Evolutionary conservation across 2,113 vertebrate genomes (phyloP).

Genomic region (Tyrannus savana): DNA sequence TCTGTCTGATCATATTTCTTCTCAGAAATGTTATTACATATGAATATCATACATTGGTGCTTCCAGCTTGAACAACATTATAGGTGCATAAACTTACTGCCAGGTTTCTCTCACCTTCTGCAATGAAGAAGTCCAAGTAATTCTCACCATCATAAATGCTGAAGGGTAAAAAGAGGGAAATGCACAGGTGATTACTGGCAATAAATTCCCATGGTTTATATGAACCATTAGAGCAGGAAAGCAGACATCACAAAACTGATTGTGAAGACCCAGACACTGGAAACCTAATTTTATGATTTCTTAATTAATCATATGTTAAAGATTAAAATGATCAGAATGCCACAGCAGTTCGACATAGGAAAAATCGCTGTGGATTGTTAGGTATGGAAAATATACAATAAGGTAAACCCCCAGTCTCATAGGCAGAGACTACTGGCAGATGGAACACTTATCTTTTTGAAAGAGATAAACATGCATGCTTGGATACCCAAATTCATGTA

Average conservation of each 20-base stretch:
- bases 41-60: neutral
- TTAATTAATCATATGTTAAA: constrained; percentile 53
- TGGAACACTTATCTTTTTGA: constrained; percentile 58
- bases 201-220: constrained; percentile 70
- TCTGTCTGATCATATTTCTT: constrained; percentile 58
- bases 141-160: neutral
- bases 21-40: constrained; percentile 30
- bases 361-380: neutral
- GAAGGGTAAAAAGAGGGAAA: neutral
- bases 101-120: neutral
- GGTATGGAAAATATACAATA: constrained; percentile 7
- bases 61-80: neutral
- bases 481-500: constrained; percentile 42
- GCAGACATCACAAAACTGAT: constrained; percentile 45
- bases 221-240: constrained; percentile 54
- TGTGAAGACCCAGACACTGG: neutral
- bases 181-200: constrained; percentile 48
- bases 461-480: constrained; percentile 56
- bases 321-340: neutral
- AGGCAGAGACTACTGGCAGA: constrained; percentile 36
- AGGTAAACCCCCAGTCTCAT: neutral
- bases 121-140: constrained; percentile 25
- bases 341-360: constrained; percentile 48
- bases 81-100: neutral
- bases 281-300: constrained; percentile 45